Conservation (phyloP, 2,888 invertebrate genomes). For the Augiades crinisus region DNA sequence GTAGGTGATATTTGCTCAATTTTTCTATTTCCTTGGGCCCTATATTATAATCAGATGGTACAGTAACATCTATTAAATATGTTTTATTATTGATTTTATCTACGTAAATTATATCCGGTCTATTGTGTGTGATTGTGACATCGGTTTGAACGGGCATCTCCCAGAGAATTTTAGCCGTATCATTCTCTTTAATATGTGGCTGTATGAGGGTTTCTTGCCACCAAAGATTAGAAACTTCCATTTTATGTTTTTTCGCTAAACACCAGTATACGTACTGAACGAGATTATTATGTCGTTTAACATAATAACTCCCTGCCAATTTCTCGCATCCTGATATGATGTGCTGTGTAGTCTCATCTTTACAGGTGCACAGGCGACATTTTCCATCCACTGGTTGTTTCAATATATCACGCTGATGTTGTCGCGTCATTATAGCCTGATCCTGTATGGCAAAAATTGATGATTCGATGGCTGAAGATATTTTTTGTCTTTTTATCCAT, state of each 20-base stretch:
- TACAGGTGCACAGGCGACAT: slow-evolving; percentile 19
- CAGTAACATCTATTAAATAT: neutral
- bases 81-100: neutral
- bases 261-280: slow-evolving; percentile 26
- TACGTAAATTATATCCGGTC: neutral
- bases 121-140: neutral
- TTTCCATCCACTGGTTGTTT: neutral
- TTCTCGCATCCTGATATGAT: slow-evolving; percentile 31
- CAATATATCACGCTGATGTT: neutral
- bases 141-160: neutral
- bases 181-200: neutral
- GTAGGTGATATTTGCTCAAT: neutral
- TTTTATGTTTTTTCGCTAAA: slow-evolving; percentile 62
- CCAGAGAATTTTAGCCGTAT: neutral
- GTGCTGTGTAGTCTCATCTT: slow-evolving; percentile 26
- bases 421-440: neutral
- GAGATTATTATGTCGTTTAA: slow-evolving; percentile 28
- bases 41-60: neutral
- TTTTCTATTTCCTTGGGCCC: slow-evolving; percentile 3
- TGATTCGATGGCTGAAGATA: neutral
- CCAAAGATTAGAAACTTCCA: slow-evolving; percentile 4
- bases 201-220: slow-evolving; percentile 8
- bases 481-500: neutral
- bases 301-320: slow-evolving; percentile 28
- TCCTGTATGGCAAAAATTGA: neutral